Base-by-base conservation (phyloP, 2,888 invertebrate genomes). In the Drosophila mercatorum region DNA sequence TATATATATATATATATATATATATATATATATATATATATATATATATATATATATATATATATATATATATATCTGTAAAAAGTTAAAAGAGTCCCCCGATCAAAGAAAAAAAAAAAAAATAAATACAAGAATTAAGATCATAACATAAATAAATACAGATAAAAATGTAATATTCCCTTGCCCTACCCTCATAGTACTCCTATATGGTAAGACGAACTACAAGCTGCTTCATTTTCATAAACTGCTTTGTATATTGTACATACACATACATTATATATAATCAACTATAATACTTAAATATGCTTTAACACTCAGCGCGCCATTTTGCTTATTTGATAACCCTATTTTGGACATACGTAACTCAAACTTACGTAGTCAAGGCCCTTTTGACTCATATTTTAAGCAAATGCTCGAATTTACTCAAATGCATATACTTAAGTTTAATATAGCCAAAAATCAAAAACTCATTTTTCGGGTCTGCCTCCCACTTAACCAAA, bases 221-320 rank as follows among this genome's bases (percentile, higher is more conserved):
- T 59, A 65, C 44, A 67, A 56, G 68, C 82, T 67, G 84, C 84
- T 81, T 86, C 73, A 75, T 71, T 72, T 68, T 63, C 72, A 67
- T 51, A 72, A 79, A 28, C 55, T 75, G 81, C 88, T 84, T 85
- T 83, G 81, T 88, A 86, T 77, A 84, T 80, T 66, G 67, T 68
- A 68, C 67, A 68, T 68, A 68, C 49, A 84, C 70, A 78, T 59
- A 83, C 65, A 66, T 41, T 47, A 66, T 47, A 43, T 43, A 68
- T 66, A 49, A 55, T 60, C 56, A 28, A 70, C 38, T 52, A 61
- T 36, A 68, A 60, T 73, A 79, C 62, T 74, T 71, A 66, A 56
- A 52, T 79, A 82, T 84, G 75, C 78, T 78, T 78, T 67, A 64
- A 70, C 47, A 60, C 62, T 55, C 53, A 58, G 52, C 66, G 69